Percentiles rank a stretch among this genome's conserved stretches.
These are phyloP conservation scores for Apodemus agrarius DNA, from an alignment of 2,797 vertebrate genomes.

Conservation along the genomic window DNA sequence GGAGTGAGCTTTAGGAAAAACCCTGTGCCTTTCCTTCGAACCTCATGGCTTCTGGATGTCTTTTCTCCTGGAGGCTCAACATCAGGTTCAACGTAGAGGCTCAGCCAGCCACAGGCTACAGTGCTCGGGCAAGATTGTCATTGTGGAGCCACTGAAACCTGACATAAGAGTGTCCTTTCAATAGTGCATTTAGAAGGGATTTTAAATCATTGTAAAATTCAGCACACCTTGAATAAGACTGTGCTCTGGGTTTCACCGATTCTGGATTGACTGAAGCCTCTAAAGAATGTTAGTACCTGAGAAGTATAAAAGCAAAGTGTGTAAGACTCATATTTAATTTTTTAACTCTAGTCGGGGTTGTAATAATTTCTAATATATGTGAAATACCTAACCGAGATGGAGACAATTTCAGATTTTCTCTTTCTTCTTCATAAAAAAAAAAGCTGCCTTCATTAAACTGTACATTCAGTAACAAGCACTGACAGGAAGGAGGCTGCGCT, in stretches of 20 bases:
- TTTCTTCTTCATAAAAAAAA: background rate
- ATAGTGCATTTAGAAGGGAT: background rate
- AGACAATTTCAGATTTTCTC: background rate
- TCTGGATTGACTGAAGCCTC: background rate
- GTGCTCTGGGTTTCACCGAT: background rate
- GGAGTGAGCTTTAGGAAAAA: accelerated
- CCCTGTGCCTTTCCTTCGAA: background rate
- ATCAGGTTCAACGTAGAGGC: background rate
- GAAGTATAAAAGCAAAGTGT: background rate
- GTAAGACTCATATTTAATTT: background rate
- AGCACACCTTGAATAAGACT: background rate
- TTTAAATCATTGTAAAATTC: background rate
- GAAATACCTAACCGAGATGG: background rate
- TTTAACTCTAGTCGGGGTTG: background rate
- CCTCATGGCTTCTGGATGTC: background rate
- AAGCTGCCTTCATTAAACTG: background rate
- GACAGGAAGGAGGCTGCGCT: background rate
- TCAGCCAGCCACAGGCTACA: background rate
- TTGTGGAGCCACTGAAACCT: background rate
- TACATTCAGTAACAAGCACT: background rate
- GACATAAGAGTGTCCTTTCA: background rate
- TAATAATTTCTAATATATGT: background rate
- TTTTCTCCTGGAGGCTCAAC: background rate
- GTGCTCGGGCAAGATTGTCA: background rate
- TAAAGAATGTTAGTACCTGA: background rate